Conservation (phyloP, 2,113 vertebrate genomes). For the Thalassarche chlororhynchos region DNA sequence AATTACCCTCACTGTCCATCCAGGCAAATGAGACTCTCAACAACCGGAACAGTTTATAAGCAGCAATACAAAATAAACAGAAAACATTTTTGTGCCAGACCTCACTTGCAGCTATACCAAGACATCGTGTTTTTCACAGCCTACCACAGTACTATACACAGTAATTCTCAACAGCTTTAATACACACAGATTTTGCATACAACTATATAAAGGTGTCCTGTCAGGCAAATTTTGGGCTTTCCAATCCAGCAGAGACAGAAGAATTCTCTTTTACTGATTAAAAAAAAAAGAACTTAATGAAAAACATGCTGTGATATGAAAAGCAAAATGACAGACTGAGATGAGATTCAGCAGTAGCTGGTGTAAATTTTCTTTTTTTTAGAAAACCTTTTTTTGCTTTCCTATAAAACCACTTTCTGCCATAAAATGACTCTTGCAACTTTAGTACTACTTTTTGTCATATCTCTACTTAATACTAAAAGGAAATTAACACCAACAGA, state of each 20-base stretch:
- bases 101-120: not conserved
- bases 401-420: not conserved
- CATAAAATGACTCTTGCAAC: not conserved
- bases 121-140: not conserved
- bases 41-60: not conserved
- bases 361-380: not conserved
- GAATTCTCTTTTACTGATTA: not conserved
- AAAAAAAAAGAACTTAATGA: not conserved
- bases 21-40: slow-evolving; percentile 15
- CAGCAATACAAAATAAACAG: not conserved
- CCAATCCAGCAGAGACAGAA: not conserved
- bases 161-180: not conserved
- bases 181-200: not conserved
- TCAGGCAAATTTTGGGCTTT: not conserved
- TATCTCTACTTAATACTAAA: not conserved
- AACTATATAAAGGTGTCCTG: not conserved
- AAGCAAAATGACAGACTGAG: not conserved
- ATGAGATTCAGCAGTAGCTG: not conserved
- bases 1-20: not conserved
- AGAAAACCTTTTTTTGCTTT: not conserved
- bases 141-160: not conserved
- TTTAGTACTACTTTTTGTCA: not conserved
- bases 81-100: not conserved
- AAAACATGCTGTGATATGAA: not conserved
- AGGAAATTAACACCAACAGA: not conserved